phyloP scores from a whole-genome alignment of 2,797 vertebrate genomes.

The Ctenopoma kingsleyae region DNA sequence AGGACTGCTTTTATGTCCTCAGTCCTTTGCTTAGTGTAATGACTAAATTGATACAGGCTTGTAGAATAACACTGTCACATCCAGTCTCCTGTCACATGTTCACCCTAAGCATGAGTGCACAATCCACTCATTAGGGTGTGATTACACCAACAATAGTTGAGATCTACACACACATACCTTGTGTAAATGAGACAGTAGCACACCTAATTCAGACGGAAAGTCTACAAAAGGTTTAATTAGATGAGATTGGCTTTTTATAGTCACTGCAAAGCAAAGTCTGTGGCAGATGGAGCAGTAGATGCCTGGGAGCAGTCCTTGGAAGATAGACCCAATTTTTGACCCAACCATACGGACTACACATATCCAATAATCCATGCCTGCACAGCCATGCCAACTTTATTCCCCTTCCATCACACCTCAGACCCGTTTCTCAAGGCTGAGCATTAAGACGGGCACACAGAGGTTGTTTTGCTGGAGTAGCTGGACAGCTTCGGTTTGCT shows the following conservation, averaged over 20 bases:
- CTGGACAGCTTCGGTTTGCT: slow-evolving; percentile 3
- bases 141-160: slow-evolving; percentile 27
- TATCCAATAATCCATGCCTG: slow-evolving; percentile 64
- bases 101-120: slow-evolving; percentile 23
- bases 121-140: slow-evolving; percentile 15
- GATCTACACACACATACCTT: not conserved
- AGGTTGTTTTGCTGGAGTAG: slow-evolving; percentile 7
- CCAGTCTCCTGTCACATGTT: slow-evolving; percentile 36
- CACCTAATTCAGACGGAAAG: slow-evolving; percentile 27
- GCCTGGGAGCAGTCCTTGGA: slow-evolving; percentile 80
- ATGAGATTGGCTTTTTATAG: slow-evolving; percentile 51
- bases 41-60: slow-evolving; percentile 58
- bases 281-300: slow-evolving; percentile 83
- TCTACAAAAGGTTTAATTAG: slow-evolving; percentile 43
- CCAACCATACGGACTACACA: slow-evolving; percentile 75
- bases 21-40: slow-evolving; percentile 45
- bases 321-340: slow-evolving; percentile 76
- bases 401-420: slow-evolving; percentile 36
- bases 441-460: not conserved
- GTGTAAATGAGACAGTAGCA: slow-evolving; percentile 15
- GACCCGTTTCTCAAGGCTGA: slow-evolving; percentile 35
- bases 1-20: slow-evolving; percentile 50
- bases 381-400: slow-evolving; percentile 47
- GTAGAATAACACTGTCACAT: slow-evolving; percentile 43
- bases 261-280: slow-evolving; percentile 53